phyloP scores from a whole-genome alignment of 30 jellyfish, hydroid and myxozoan genomes.

The Catostylus mosaicus region DNA sequence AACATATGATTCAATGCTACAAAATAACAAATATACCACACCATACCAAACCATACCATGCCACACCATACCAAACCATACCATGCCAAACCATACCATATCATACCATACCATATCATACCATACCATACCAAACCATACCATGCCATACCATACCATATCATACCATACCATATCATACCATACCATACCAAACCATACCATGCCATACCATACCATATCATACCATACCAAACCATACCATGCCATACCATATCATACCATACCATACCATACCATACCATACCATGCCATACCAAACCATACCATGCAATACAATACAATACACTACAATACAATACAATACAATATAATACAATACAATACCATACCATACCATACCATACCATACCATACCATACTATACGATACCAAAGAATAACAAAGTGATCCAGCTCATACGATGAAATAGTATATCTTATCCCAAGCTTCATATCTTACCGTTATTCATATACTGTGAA shows the following conservation, averaged over 20 bases:
- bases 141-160: neutral
- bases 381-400: too few relatives aligned
- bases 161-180: neutral
- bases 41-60: neutral
- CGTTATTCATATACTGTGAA: too few relatives aligned
- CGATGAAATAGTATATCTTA: too few relatives aligned
- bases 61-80: constrained; percentile 9
- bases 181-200: neutral
- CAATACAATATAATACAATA: too few relatives aligned
- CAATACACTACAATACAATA: too few relatives aligned
- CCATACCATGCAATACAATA: too few relatives aligned
- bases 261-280: neutral
- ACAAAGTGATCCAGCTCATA: too few relatives aligned
- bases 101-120: neutral
- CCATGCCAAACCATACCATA: neutral
- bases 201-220: neutral
- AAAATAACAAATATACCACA: neutral
- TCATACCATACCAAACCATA: neutral
- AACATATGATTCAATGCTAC: neutral
- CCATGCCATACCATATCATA: neutral
- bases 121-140: neutral
- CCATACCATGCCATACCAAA: neutral
- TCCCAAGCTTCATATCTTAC: too few relatives aligned
- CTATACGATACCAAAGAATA: too few relatives aligned
- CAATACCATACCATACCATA: too few relatives aligned